These are phyloP conservation scores for Heliconius cydno DNA, from an alignment of 2,888 invertebrate genomes.

Conservation along the genomic window DNA sequence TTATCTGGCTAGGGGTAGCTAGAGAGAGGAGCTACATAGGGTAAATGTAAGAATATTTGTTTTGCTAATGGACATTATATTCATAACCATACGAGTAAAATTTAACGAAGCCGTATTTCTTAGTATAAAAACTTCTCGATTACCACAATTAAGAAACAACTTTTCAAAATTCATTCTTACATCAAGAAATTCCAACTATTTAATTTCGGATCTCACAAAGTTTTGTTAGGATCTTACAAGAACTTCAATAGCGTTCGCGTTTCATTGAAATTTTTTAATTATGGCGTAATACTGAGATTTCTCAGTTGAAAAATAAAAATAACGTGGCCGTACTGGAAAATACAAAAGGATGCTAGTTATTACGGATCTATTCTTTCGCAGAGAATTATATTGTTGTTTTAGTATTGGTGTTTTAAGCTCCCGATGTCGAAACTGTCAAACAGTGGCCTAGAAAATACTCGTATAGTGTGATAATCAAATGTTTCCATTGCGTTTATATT, in stretches of 20 bases:
- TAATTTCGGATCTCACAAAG: slow-evolving; percentile 8
- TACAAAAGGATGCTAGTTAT: background rate
- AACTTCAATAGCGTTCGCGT: slow-evolving; percentile 4
- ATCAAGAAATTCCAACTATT: slow-evolving; percentile 9
- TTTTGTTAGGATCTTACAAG: slow-evolving; percentile 1
- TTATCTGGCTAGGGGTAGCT: no score
- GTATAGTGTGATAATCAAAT: no score
- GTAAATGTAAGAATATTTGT: no score
- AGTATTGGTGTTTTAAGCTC: background rate
- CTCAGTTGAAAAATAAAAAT: background rate
- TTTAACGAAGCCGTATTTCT: background rate
- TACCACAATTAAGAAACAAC: background rate
- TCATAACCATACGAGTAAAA: background rate
- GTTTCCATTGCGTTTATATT: no score
- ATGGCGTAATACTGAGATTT: slow-evolving; percentile 1
- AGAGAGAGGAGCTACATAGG: no score
- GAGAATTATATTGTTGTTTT: no score
- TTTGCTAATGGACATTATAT: no score
- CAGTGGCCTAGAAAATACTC: background rate
- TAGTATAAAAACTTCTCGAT: background rate
- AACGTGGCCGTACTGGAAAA: background rate
- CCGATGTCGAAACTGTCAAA: background rate
- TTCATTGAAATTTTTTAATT: slow-evolving; percentile 5
- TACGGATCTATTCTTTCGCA: background rate
- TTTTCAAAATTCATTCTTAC: background rate